phyloP scores from a whole-genome alignment of 2,797 vertebrate genomes.

The Coregonus sp. region DNA sequence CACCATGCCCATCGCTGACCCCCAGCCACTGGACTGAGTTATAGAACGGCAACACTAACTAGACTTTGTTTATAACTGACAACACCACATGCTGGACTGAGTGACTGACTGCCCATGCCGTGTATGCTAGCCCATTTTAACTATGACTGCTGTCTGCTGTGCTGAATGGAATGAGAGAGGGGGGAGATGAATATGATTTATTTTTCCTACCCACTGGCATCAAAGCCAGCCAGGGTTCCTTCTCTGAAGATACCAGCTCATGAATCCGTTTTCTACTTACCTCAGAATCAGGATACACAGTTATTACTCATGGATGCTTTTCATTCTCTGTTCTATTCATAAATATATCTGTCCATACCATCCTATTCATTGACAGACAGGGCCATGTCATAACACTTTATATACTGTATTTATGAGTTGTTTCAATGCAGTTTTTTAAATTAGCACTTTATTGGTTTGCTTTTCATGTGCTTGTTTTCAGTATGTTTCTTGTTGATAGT shows the following conservation, averaged over 20 bases:
- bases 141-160: conserved; percentile 25
- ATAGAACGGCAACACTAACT: conserved; percentile 27
- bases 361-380: not conserved
- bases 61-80: conserved; percentile 37
- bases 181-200: conserved; percentile 19
- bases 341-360: not conserved
- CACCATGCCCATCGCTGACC: conserved; percentile 97
- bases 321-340: not conserved
- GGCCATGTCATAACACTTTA: not conserved
- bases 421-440: not conserved
- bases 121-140: conserved; percentile 23
- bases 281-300: conserved; percentile 1
- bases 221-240: conserved; percentile 8
- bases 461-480: not conserved
- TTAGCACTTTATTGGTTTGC: conserved; percentile 30
- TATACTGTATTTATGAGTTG: not conserved
- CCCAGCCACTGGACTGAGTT: conserved; percentile 90
- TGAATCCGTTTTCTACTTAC: conserved; percentile 18
- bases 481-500: not conserved
- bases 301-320: not conserved
- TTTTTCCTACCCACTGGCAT: conserved; percentile 38
- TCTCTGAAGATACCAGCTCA: conserved; percentile 27
- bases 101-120: not conserved
- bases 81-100: conserved; percentile 48
- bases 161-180: conserved; percentile 38